Conservation (phyloP, 37 sponge, comb jelly and placozoan species). For the Spongilla lacustris region DNA sequence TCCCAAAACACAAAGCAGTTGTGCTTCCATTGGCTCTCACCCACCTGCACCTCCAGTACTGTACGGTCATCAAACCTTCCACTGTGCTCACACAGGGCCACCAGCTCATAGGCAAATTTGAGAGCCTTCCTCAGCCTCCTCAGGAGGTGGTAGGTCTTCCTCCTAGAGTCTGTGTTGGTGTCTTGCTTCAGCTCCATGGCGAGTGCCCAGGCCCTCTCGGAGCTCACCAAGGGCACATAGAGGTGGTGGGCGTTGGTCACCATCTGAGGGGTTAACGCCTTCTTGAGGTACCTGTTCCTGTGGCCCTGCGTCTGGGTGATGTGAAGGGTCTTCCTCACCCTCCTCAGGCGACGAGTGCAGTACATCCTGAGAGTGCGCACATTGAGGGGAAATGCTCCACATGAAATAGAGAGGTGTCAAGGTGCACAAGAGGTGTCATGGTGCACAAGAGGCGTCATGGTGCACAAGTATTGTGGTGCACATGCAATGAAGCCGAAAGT, state of each 20-base stretch:
- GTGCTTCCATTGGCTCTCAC: no score
- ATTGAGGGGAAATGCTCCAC: neutral
- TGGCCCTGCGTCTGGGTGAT: conserved; percentile 66
- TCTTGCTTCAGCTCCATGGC: conserved; percentile 96
- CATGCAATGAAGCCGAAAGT: no score
- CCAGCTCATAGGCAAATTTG: conserved; percentile 70
- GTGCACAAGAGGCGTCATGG: no score
- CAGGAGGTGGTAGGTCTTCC: conserved; percentile 83
- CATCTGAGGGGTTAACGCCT: conserved; percentile 66
- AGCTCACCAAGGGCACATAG: conserved; percentile 81
- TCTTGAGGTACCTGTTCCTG: conserved; percentile 75
- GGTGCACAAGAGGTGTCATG: no score
- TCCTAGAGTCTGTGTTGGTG: conserved; percentile 83
- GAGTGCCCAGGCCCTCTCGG: conserved; percentile 96
- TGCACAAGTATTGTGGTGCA: no score
- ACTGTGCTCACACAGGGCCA: conserved; percentile 67
- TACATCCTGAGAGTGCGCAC: conserved; percentile 63
- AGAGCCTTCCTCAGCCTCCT: conserved; percentile 78
- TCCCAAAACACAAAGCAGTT: no score
- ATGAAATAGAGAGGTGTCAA: neutral
- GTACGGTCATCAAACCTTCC: conserved; percentile 87
- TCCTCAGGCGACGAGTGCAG: conserved; percentile 79
- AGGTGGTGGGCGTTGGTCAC: conserved; percentile 79
- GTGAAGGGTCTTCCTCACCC: conserved; percentile 79
- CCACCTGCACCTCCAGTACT: conserved; percentile 92